These are phyloP conservation scores for Euzetes globulus DNA, from an alignment of 2,888 invertebrate species.

Conservation along the genomic window DNA sequence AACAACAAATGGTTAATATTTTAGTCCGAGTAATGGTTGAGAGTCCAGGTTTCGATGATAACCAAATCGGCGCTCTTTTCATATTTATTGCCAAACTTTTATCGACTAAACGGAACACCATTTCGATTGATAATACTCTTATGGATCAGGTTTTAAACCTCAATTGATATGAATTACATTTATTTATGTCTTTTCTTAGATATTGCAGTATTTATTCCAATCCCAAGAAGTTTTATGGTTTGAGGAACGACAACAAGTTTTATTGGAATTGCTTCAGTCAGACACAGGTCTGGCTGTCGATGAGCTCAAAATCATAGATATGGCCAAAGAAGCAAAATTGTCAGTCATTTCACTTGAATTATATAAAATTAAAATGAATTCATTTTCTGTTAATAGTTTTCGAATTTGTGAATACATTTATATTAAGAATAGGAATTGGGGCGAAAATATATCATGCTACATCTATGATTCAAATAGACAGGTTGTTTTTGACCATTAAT, in stretches of 20 bases:
- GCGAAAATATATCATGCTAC: conserved; percentile 61
- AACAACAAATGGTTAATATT: conserved; percentile 70
- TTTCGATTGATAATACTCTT: conserved; percentile 52
- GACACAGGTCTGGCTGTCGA: conserved; percentile 52
- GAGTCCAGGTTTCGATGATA: conserved; percentile 57
- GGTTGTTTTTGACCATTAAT: conserved; percentile 43
- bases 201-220: conserved; percentile 49
- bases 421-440: conserved; percentile 56
- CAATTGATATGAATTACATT: background rate
- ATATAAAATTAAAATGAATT: conserved; percentile 33
- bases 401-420: conserved; percentile 64
- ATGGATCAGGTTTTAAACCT: conserved; percentile 53
- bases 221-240: conserved; percentile 46
- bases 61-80: conserved; percentile 58
- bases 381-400: conserved; percentile 51
- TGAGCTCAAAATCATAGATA: conserved; percentile 54
- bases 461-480: conserved; percentile 58
- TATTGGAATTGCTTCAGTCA: conserved; percentile 61
- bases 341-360: conserved; percentile 45
- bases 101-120: conserved; percentile 51
- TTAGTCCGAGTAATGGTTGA: conserved; percentile 63
- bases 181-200: background rate
- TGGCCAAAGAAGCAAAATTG: conserved; percentile 61
- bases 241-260: conserved; percentile 64
- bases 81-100: conserved; percentile 61